These are phyloP conservation scores for Podarcis cretensis DNA, from an alignment of 2,113 vertebrate species.

Conservation along the genomic window DNA sequence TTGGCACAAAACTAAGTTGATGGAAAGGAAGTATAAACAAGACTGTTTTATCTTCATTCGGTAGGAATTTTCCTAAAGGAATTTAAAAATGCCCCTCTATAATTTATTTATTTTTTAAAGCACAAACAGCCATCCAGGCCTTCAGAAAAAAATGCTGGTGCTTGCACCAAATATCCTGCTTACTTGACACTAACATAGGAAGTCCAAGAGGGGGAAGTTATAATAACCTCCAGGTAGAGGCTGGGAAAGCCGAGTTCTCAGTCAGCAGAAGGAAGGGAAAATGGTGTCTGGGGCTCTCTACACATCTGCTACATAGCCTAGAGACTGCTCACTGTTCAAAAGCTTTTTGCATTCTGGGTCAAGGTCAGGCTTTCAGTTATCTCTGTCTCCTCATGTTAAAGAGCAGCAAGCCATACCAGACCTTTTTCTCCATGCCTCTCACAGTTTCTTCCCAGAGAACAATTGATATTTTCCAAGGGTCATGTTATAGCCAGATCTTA, in stretches of 20 bases:
- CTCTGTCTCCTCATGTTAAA: background rate
- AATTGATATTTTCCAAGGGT: no score
- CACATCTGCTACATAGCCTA: background rate
- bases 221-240: background rate
- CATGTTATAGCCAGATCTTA: background rate
- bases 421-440: background rate
- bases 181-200: fast-evolving
- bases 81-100: background rate
- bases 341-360: background rate
- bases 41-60: background rate
- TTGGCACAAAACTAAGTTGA: background rate
- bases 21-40: background rate
- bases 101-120: background rate
- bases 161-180: background rate
- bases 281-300: background rate
- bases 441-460: background rate
- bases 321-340: background rate
- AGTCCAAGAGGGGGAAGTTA: background rate
- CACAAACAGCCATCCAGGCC: no score
- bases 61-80: background rate
- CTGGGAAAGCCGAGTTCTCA: background rate
- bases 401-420: background rate
- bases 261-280: background rate
- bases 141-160: background rate
- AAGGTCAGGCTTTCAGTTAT: background rate